Evolutionary conservation across 2,797 vertebrate genomes (phyloP), one percentile per base, ranked within the genome.

Genomic region (Leptoclinus maculatus): DNA sequence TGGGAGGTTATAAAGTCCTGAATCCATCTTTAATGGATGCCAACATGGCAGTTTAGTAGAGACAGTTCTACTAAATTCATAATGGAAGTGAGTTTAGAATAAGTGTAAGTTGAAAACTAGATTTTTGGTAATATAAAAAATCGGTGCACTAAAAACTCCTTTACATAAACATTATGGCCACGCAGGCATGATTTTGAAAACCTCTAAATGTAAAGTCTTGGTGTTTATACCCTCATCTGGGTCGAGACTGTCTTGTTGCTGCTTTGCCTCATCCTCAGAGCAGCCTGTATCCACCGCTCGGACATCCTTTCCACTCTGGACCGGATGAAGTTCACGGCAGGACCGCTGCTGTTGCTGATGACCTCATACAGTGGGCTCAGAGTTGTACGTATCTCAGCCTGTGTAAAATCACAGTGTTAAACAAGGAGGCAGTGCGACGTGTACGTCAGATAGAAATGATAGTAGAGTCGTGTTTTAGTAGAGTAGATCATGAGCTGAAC

Each of bases 261-360:
- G 62, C 82, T 89, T 47, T 64, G 66, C 65, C 21, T 89, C 84
- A 94, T 85, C 60, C 27, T 89, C 75, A 63, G 53, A 43, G 88
- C 93, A 7, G 94, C 92, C 68, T 60, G 71, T 2, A 45, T 82
- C 94, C 94, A 95, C 25, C 45, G 76, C 11, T 72, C 84, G 41
- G 94, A 92, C 90, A 93, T 91, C 75, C 92, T 90, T 45, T 93
- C 84, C 54, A 94, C 91, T 88, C 94, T 92, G 66, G 91, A 90
- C 16, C 29, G 75, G 66, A 94, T 93, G 80, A 95, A 95, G 66
- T 63, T 84, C 11, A 92, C n/a, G 0, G 91, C 93, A 17, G 90
- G 86, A 51, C 94, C 78, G 47, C 78, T 87, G 87, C 45, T 79
- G 82, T 86, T 86, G 68, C 73, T 59, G 49, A 94, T 78, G 19